Evolutionary conservation across 1,140 invertebrate species (phyloP), one percentile per base, ranked within the genome.

Genomic region (Anthonomus grandis): DNA sequence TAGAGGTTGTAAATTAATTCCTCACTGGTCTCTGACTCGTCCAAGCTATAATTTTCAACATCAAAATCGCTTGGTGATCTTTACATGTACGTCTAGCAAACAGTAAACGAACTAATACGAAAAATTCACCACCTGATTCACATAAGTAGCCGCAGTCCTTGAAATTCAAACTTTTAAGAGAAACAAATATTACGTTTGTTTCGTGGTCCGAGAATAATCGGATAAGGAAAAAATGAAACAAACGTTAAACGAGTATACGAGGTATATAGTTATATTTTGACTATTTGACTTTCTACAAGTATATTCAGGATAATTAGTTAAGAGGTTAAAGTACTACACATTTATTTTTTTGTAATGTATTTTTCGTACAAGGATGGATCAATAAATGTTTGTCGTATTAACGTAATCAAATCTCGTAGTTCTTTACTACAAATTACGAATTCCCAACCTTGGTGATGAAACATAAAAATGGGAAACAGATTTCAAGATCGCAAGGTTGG

Each of bases 1-100:
- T 6, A 39, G 17, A 39, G 37, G 37, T 15, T 39, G 37, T 15
- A 15, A n/a, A 39, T 39, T 15, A 39, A 9, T 5, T 39, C 37
- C 5, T 39, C 37, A 39, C 37, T 39, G 37, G 37, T 17, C 10
- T 15, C 37, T 39, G 13, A 39, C 37, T 39, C 37, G 5, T 39
- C 37, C 13, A 39, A 39, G 17, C 37, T 39, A 39, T 12, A 39
- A 31, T 39, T 39, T 17, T 39, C 37, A n/a, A n/a, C n/a, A n/a
- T n/a, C n/a, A n/a, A n/a, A n/a, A n/a, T n/a, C n/a, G n/a, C n/a
- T n/a, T n/a, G 13, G 17, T 13, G 37, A n/a, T 9, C 10, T 5
- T 39, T 15, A 13, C 37, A n/a, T 9, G 37, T n/a, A 15, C 10
- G 17, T 17, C 10, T 39, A 9, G 37, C 17, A 39, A 39, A 5